Percentiles rank a stretch among this genome's conserved stretches.
Evolutionary conservation across 2,888 invertebrate species (phyloP).

Genomic region (Macroteleia sp.): DNA sequence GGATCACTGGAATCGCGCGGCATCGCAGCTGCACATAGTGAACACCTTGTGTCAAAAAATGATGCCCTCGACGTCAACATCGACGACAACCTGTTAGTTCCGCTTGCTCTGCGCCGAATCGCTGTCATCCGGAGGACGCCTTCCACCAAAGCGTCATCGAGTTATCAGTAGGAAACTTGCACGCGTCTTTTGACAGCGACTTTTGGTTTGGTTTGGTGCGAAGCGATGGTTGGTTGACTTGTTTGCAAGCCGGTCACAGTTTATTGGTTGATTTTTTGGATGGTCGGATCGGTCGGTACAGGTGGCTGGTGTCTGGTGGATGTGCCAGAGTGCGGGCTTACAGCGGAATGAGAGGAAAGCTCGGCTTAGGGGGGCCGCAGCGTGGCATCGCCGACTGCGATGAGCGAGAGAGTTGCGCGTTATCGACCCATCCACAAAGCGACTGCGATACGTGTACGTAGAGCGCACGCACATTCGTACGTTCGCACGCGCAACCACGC

Average conservation of each 20-base stretch:
- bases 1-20: slow-evolving; percentile 3
- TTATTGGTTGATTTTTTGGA: slow-evolving; percentile 61
- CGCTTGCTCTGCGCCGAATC: slow-evolving; percentile 64
- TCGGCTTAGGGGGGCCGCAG: slow-evolving; percentile 76
- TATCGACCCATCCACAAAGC: slow-evolving; percentile 80
- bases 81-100: slow-evolving; percentile 66
- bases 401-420: slow-evolving; percentile 80
- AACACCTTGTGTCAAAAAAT: slow-evolving; percentile 26
- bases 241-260: slow-evolving; percentile 30
- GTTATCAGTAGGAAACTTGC: too few species aligned
- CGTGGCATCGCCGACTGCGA: slow-evolving; percentile 78
- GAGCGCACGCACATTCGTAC: slow-evolving; percentile 63
- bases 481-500: slow-evolving; percentile 58
- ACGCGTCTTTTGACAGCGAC: slow-evolving; percentile 17
- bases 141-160: too few species aligned
- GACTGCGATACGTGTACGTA: slow-evolving; percentile 61
- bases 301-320: slow-evolving; percentile 72
- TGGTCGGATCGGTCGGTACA: slow-evolving; percentile 69
- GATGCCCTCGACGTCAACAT: slow-evolving; percentile 39
- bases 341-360: slow-evolving; percentile 80
- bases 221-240: slow-evolving; percentile 30
- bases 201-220: slow-evolving; percentile 12
- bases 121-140: slow-evolving; percentile 32
- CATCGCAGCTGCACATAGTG: slow-evolving; percentile 26
- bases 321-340: slow-evolving; percentile 79